Evolutionary conservation across 2,113 vertebrate species (phyloP).

Genomic region (Capreolus pygargus): DNA sequence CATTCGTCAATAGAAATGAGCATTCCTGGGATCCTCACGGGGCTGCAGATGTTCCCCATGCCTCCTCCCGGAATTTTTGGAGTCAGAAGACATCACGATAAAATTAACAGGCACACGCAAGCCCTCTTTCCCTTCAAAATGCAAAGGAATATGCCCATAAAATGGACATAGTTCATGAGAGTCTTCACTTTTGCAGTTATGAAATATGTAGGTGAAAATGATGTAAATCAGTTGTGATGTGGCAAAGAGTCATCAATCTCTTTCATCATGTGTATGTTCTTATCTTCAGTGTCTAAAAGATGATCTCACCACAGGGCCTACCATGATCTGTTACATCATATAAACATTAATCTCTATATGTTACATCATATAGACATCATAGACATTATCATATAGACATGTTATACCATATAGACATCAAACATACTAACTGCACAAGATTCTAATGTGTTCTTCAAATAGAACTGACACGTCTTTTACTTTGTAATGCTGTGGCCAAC

Average conservation of each 20-base stretch:
- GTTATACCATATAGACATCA: background rate
- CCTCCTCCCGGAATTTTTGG: background rate
- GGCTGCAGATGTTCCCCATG: background rate
- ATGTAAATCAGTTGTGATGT: background rate
- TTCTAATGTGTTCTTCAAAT: background rate
- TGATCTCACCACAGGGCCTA: background rate
- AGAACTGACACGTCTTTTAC: background rate
- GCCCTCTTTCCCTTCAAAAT: background rate
- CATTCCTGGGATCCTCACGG: background rate
- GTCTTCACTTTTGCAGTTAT: background rate
- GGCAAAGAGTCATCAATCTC: background rate
- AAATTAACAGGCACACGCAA: background rate
- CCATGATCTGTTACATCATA: background rate
- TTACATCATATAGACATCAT: background rate
- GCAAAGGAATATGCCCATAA: background rate
- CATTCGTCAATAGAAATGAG: background rate
- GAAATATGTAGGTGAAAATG: background rate
- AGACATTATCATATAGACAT: background rate
- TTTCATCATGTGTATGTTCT: background rate
- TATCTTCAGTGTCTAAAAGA: background rate
- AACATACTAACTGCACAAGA: background rate
- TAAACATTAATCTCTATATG: background rate
- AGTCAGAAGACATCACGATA: slow-evolving; percentile 15
- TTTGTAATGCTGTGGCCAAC: background rate
- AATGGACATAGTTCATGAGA: background rate